Evolutionary conservation across 2,797 vertebrate species (phyloP), one percentile per base, ranked within the genome.

Genomic region (Muscicapa striata): DNA sequence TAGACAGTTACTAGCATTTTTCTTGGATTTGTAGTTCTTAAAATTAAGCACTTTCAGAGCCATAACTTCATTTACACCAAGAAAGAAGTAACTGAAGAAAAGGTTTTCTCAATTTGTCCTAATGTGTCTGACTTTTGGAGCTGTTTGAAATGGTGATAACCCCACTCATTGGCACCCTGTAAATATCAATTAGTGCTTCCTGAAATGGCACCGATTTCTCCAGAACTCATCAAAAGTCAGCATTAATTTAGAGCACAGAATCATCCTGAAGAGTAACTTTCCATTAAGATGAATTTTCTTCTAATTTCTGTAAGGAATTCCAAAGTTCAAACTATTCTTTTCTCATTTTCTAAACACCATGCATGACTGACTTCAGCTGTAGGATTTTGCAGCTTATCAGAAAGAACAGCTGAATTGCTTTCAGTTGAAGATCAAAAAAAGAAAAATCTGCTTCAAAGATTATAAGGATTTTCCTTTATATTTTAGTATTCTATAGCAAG

Each of bases 331-430:
- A 62, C 63, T 32, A 18, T 62, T 94, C 40, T 93, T 85, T 85
- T 77, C 58, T 89, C n/a, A 54, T 72, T 87, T 90, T 36, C 59
- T 79, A 21, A 64, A 59, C 55, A 46, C 36, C 40, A 11, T 51
- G 46, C 41, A 32, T 80, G 79, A 29, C 46, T 67, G 26, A 66
- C 13, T 78, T 75, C 30, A 54, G 62, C 58, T 27, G 26, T 17
- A 81, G 43, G 55, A 66, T 79, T 94, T 92, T 90, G 63, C 51
- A 72, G 54, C 68, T 91, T 63, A 63, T 87, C 43, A 78, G 80
- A 78, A 86, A 72, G 51, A 93, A 58, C 3, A 73, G 52, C 4
- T 36, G 23, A 95, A 87, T 69, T 63, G 34, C 80, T 90, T 91
- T 81, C 54, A 82, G 34, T 15, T 41, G 23, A 89, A 80, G 81